Base-by-base conservation (phyloP, 2,888 invertebrate genomes). In the Lasioglossum morio region DNA sequence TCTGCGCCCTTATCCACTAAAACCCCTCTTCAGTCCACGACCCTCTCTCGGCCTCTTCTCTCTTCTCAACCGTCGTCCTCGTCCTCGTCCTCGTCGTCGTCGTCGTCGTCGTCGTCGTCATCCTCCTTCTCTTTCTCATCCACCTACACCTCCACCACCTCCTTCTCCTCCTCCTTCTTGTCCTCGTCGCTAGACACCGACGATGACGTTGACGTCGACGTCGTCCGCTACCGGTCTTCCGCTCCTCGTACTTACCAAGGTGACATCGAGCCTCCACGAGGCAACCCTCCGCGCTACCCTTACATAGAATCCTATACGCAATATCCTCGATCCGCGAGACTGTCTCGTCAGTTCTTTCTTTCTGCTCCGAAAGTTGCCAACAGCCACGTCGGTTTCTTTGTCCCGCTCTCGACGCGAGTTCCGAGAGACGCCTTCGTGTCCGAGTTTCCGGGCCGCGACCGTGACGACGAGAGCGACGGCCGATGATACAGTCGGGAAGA, bases 21-120 rank as follows among this genome's bases (percentile, higher is more conserved):
- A 86, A 82, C 76, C 87, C 81, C 87, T 81, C 85, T 82, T 82
- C 78, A 53, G 75, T 82, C 82, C 77, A 19, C 78, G 84, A 87
- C 86, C 86, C 87, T 86, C 63, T 63, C 63, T 63, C 63, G 63
- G 63, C 63, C 63, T 63, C 75, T 77, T 66, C 72, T 77, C 57
- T 72, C 79, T 81, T 60, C 76, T 66, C 80, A 77, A 80, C 77
- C 87, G 37, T 72, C 83, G 57, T 63, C 76, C 10, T 57, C 57
- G 69, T 37, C 69, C 10, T 69, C 69, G 23, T 27, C 60, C 7
- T 27, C 75, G 60, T 30, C 80, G 57, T 37, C 72, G 34, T 16
- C 34, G 27, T 57, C 82, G 37, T 19, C n/a, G 16, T 60, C 5
- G 57, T 73, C 30, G 16, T 37, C 66, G 48, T 27, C 27, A 4